phyloP scores from a whole-genome alignment of 30 jellyfish, hydroid and myxozoan species.

The Pseudorhiza aurosa region DNA sequence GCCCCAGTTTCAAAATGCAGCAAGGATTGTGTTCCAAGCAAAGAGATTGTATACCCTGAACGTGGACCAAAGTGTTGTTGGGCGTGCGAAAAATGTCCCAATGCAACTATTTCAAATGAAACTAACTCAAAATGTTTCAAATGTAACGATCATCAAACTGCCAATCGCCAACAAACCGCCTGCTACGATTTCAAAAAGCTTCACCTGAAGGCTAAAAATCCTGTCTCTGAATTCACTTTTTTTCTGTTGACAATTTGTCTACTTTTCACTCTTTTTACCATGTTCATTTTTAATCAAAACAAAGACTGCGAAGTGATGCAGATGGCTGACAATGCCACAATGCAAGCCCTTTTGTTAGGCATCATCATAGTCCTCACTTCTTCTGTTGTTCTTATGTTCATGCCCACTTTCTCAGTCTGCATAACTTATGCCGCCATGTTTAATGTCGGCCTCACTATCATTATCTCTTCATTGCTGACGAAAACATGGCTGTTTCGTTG shows the following conservation, averaged over 20 bases:
- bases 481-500: constrained; percentile 56
- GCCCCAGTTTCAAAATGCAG: constrained; percentile 86
- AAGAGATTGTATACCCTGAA: constrained; percentile 35
- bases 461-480: constrained; percentile 69
- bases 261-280: constrained; percentile 65
- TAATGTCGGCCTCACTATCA: constrained; percentile 77
- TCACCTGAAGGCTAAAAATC: constrained; percentile 63
- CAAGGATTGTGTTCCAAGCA: constrained; percentile 76
- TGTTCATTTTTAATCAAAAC: constrained; percentile 88
- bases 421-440: constrained; percentile 56
- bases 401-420: constrained; percentile 74
- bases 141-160: constrained; percentile 55
- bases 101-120: constrained; percentile 64
- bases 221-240: constrained; percentile 77
- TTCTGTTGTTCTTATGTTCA: constrained; percentile 69
- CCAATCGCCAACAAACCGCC: constrained; percentile 76
- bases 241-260: constrained; percentile 76
- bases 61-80: constrained; percentile 78
- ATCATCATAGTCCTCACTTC: constrained; percentile 49
- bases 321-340: constrained; percentile 61
- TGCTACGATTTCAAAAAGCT: constrained; percentile 56
- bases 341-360: constrained; percentile 67
- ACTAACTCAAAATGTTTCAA: constrained; percentile 81
- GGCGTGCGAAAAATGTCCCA: constrained; percentile 84
- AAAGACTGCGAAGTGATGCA: constrained; percentile 83